phyloP scores from a whole-genome alignment of 2,797 vertebrate species.

The Mycteria americana region DNA sequence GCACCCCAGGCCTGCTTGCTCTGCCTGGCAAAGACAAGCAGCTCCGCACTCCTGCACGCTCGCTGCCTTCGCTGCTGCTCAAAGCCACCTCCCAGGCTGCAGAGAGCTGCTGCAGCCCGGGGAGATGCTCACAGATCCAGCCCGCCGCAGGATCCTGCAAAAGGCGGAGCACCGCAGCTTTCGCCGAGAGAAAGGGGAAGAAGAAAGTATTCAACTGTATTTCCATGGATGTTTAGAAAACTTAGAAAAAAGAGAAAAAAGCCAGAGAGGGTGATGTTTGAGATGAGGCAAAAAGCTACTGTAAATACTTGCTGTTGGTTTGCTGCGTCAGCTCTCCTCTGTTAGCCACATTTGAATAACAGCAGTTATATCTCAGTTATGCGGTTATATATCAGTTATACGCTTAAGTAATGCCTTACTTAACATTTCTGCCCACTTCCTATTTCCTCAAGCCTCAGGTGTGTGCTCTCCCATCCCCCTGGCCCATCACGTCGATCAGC shows the following conservation, averaged over 20 bases:
- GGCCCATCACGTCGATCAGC: fast-evolving
- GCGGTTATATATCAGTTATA: not conserved
- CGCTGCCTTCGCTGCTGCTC: not conserved
- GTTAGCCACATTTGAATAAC: not conserved
- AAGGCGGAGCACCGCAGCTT: not conserved
- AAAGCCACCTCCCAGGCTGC: not conserved
- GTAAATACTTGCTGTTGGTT: not conserved
- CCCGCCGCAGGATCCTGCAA: fast-evolving
- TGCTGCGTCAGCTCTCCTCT: not conserved
- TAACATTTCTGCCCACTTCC: not conserved
- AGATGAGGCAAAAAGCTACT: not conserved
- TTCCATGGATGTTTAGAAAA: not conserved
- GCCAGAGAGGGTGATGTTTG: not conserved
- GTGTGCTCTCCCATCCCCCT: not conserved
- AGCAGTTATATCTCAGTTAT: not conserved
- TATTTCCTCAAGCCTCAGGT: not conserved
- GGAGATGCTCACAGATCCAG: not conserved
- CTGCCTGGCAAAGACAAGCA: not conserved
- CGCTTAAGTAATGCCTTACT: not conserved
- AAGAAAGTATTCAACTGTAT: not conserved
- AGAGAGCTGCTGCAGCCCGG: not conserved
- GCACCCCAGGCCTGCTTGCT: not conserved
- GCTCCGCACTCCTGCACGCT: fast-evolving
- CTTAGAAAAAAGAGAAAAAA: not conserved
- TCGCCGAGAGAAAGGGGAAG: not conserved